Conservation (phyloP, 2,888 invertebrate species). For the Cheilosia urbana region DNA sequence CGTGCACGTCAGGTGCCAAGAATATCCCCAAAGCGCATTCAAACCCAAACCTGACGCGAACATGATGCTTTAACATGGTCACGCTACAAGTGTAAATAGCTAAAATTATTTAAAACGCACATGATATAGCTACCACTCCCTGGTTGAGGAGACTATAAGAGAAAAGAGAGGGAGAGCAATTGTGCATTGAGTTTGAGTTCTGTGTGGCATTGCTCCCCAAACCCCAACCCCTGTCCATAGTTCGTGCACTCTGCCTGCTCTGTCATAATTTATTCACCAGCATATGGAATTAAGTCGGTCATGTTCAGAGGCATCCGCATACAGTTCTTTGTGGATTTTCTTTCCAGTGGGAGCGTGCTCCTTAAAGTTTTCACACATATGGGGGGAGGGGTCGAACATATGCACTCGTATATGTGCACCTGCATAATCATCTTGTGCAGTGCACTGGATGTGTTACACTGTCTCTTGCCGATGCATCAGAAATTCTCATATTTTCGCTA, state of each 20-base stretch:
- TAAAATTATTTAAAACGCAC: slow-evolving; percentile 46
- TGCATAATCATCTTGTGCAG: slow-evolving; percentile 45
- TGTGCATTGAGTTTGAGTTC: slow-evolving; percentile 27
- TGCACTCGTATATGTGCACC: slow-evolving; percentile 11
- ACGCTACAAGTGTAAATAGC: slow-evolving; percentile 50
- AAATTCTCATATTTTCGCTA: slow-evolving; percentile 4
- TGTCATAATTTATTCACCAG: slow-evolving; percentile 63
- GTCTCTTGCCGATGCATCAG: slow-evolving; percentile 34
- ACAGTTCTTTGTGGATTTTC: not conserved
- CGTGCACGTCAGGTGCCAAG: too few species aligned
- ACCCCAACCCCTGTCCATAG: not conserved
- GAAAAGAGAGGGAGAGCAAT: slow-evolving; percentile 23
- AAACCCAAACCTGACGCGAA: not conserved
- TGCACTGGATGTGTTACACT: slow-evolving; percentile 27
- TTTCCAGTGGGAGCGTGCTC: not conserved
- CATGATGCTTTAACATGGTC: slow-evolving; percentile 21
- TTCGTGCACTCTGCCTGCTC: slow-evolving; percentile 20
- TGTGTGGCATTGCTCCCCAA: slow-evolving; percentile 16
- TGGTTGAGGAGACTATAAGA: not conserved
- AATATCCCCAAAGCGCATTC: too few species aligned
- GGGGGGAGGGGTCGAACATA: slow-evolving; percentile 3
- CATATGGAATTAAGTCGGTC: slow-evolving; percentile 63
- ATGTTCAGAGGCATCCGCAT: slow-evolving; percentile 43
- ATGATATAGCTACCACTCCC: slow-evolving; percentile 2
- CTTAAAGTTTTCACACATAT: slow-evolving; percentile 26